phyloP scores from a whole-genome alignment of 2,113 vertebrate species.

The Proteles cristata region DNA sequence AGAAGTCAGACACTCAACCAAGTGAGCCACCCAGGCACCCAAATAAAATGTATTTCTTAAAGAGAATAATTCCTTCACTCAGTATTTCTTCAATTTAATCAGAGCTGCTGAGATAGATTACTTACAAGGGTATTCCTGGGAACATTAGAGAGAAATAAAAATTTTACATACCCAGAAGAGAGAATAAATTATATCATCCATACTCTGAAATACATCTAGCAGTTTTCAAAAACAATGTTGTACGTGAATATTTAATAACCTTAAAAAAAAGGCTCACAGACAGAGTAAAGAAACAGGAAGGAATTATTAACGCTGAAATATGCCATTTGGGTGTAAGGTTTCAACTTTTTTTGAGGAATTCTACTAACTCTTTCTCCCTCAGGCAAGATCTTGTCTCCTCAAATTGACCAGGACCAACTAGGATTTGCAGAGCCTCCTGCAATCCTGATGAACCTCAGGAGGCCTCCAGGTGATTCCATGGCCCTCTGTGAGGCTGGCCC shows the following conservation, averaged over 20 bases:
- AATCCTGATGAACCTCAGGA: fast-evolving
- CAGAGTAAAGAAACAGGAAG: not conserved
- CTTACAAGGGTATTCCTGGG: not conserved
- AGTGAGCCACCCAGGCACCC: too few relatives aligned
- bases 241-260: not conserved
- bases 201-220: not conserved
- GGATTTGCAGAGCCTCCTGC: not conserved
- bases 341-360: not conserved
- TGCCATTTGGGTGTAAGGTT: not conserved
- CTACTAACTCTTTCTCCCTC: not conserved
- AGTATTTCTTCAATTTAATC: not conserved
- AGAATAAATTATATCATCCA: not conserved
- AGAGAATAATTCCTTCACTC: constrained; percentile 32
- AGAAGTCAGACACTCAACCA: too few relatives aligned
- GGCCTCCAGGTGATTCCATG: not conserved
- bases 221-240: not conserved
- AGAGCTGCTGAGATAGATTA: not conserved
- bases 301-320: not conserved
- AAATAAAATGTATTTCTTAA: constrained; percentile 34
- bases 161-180: not conserved
- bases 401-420: not conserved
- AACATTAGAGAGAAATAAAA: not conserved
- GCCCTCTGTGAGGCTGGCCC: not conserved
- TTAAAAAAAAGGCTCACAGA: not conserved
- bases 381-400: not conserved